A percentile compares a stretch with the other conserved stretches of the same genome.
Conservation (phyloP, 2,888 invertebrate species). For the Chloroclysta siterata region DNA sequence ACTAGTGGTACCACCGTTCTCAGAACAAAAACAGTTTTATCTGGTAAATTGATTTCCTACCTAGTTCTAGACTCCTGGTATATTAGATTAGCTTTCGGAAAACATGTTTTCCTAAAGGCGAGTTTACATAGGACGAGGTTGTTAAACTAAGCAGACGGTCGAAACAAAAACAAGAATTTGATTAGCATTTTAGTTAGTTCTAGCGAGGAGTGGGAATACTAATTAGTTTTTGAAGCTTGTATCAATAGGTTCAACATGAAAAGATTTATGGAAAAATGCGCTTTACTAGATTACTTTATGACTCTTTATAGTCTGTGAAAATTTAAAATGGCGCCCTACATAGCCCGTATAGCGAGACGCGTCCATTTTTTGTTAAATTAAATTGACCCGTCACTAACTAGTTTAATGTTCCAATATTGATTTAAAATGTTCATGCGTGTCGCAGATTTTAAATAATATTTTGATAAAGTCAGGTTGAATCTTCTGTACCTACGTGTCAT, state of each 20-base stretch:
- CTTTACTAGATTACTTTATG: neutral
- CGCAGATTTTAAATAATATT: too few relatives aligned
- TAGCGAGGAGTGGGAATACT: conserved; percentile 48
- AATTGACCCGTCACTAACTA: too few relatives aligned
- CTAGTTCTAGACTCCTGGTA: conserved; percentile 7
- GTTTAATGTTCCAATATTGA: too few relatives aligned
- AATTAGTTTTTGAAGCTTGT: conserved; percentile 39
- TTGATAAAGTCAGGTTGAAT: too few relatives aligned
- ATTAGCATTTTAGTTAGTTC: conserved; percentile 56
- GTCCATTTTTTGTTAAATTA: too few relatives aligned
- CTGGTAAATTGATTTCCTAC: neutral
- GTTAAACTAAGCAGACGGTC: conserved; percentile 56
- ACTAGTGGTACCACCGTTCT: too few relatives aligned
- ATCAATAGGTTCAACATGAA: neutral
- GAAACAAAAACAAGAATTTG: conserved; percentile 61
- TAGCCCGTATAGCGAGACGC: too few relatives aligned
- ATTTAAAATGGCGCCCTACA: too few relatives aligned
- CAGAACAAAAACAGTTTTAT: neutral
- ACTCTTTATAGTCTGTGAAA: neutral
- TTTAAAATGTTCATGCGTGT: too few relatives aligned
- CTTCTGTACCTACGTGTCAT: too few relatives aligned
- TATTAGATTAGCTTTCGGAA: conserved; percentile 33
- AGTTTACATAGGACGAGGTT: conserved; percentile 57
- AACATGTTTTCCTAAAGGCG: conserved; percentile 48
- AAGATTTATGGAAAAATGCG: neutral